A percentile compares a stretch with the other conserved stretches of the same genome.
Evolutionary conservation across 2,888 invertebrate genomes (phyloP).

Genomic region (Macrophya alboannulata): DNA sequence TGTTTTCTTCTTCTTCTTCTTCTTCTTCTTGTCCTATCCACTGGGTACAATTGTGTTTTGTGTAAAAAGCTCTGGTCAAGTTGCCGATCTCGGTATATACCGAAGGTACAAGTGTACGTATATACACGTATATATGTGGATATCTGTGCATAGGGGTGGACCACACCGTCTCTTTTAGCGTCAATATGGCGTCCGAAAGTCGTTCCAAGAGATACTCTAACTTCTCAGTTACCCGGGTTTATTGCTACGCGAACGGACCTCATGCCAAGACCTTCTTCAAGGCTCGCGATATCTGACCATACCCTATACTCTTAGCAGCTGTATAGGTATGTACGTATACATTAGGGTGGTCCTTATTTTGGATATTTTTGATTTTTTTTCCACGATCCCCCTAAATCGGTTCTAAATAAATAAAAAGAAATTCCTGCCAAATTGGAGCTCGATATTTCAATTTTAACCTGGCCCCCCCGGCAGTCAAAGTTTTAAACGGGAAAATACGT

Average conservation of each 20-base stretch:
- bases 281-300: not conserved
- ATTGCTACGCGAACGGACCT: slow-evolving; percentile 35
- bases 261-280: slow-evolving; percentile 19
- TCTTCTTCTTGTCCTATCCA: too few relatives aligned
- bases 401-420: too few relatives aligned
- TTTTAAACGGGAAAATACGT: too few relatives aligned
- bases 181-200: slow-evolving; percentile 40
- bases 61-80: not conserved
- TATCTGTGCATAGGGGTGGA: not conserved
- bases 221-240: slow-evolving; percentile 43
- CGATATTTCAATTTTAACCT: too few relatives aligned
- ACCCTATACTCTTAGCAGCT: not conserved
- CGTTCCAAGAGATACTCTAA: slow-evolving; percentile 47
- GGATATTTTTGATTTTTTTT: too few relatives aligned
- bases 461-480: too few relatives aligned
- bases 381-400: too few relatives aligned
- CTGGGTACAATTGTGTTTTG: not conserved
- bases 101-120: not conserved
- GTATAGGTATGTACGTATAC: not conserved
- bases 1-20: too few relatives aligned
- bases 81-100: not conserved
- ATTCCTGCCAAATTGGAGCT: too few relatives aligned
- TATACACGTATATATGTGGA: not conserved
- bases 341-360: too few relatives aligned
- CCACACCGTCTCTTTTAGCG: not conserved